Conservation (phyloP, 2,888 invertebrate species). For the Tortrix viridana region DNA sequence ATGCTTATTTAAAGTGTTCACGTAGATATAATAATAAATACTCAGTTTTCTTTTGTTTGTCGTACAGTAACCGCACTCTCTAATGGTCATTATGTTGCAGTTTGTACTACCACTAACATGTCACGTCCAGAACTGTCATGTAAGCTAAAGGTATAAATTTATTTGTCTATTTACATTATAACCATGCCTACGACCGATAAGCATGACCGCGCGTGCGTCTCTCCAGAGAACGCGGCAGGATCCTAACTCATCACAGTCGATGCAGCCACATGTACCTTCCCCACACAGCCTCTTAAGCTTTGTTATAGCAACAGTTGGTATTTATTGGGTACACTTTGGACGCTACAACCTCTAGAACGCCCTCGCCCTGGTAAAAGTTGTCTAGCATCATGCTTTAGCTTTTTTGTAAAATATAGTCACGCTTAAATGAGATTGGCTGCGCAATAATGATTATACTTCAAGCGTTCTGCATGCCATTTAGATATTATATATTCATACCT, state of each 20-base stretch:
- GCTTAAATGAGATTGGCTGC: constrained; percentile 84
- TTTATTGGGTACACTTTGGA: constrained; percentile 81
- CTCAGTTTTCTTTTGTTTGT: constrained; percentile 83
- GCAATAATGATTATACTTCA: constrained; percentile 85
- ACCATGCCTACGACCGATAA: constrained; percentile 72
- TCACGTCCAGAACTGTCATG: constrained; percentile 84
- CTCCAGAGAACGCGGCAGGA: constrained; percentile 63
- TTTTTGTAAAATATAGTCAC: constrained; percentile 85
- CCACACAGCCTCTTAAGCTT: constrained; percentile 82
- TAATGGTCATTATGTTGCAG: constrained; percentile 85
- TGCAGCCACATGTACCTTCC: constrained; percentile 73
- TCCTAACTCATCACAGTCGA: constrained; percentile 69
- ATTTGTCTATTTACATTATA: constrained; percentile 80
- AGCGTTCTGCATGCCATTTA: constrained; percentile 85
- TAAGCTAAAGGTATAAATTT: constrained; percentile 83
- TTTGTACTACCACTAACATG: constrained; percentile 85
- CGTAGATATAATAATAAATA: constrained; percentile 79
- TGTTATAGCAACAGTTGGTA: constrained; percentile 80
- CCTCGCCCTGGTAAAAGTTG: constrained; percentile 83
- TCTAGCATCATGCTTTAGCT: constrained; percentile 84
- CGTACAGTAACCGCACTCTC: constrained; percentile 84
- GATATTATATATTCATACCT: constrained; percentile 83
- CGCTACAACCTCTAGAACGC: constrained; percentile 81
- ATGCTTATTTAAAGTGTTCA: constrained; percentile 80
- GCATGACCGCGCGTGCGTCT: constrained; percentile 73